phyloP scores from a whole-genome alignment of 2,888 invertebrate species.

The Agriotes lineatus region DNA sequence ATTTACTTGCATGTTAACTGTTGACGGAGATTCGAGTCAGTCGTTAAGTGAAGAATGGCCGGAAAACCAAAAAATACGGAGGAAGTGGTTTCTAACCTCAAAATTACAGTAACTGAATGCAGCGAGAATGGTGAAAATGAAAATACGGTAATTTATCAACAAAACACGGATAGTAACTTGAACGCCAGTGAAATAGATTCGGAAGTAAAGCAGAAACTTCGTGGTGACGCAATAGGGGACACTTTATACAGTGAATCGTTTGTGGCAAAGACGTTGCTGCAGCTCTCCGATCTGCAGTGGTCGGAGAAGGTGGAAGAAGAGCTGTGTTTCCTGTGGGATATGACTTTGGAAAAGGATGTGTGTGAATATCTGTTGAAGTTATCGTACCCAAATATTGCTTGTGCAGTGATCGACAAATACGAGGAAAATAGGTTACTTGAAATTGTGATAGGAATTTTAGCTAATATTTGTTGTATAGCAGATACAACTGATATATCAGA shows the following conservation, averaged over 20 bases:
- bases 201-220: constrained; percentile 67
- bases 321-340: constrained; percentile 86
- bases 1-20: no score
- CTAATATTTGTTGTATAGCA: constrained; percentile 72
- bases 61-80: not conserved
- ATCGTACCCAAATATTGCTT: constrained; percentile 75
- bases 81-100: not conserved
- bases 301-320: constrained; percentile 77
- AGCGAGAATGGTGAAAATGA: not conserved
- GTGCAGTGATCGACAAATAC: constrained; percentile 72
- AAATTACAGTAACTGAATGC: not conserved
- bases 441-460: constrained; percentile 86
- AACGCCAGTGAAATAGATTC: constrained; percentile 58
- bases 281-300: constrained; percentile 72
- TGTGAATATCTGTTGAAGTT: constrained; percentile 77
- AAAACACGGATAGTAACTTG: constrained; percentile 5
- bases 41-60: not conserved
- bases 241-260: constrained; percentile 85
- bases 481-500: constrained; percentile 71
- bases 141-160: not conserved
- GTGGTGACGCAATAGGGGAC: constrained; percentile 84
- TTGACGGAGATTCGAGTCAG: no score
- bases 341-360: constrained; percentile 84
- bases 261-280: constrained; percentile 77
- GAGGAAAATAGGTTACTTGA: constrained; percentile 78